phyloP scores from a whole-genome alignment of 2,113 vertebrate species.

The Notarius quadriscutis region DNA sequence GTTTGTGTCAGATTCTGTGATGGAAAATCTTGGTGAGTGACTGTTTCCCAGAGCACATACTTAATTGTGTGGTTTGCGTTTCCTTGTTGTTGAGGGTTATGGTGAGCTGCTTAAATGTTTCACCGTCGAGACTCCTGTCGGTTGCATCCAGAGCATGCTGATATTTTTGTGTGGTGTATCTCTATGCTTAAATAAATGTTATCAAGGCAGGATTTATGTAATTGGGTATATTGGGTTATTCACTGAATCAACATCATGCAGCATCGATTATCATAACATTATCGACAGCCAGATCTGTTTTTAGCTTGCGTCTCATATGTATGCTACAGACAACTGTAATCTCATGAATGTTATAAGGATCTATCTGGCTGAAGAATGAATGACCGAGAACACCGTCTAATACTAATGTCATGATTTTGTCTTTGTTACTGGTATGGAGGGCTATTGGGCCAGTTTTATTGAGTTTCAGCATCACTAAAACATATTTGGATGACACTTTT shows the following conservation, averaged over 20 bases:
- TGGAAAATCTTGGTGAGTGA: conserved; percentile 79
- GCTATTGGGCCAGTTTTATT: not conserved
- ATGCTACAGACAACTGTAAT: not conserved
- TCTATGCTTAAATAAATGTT: not conserved
- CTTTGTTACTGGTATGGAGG: not conserved
- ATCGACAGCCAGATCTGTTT: not conserved
- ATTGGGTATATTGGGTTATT: not conserved
- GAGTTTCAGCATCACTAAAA: not conserved
- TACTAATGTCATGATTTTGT: not conserved
- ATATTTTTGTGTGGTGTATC: not conserved
- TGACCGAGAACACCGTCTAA: no score
- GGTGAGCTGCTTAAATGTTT: conserved; percentile 19
- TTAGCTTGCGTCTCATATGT: not conserved
- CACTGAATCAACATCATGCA: not conserved
- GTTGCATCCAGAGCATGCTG: not conserved
- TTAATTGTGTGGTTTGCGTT: not conserved
- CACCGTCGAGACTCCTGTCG: not conserved
- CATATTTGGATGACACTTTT: not conserved
- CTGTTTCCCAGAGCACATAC: not conserved
- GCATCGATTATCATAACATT: not conserved
- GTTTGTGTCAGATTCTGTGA: conserved; percentile 72
- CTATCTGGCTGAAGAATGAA: not conserved
- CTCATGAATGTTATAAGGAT: not conserved
- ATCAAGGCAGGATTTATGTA: not conserved
- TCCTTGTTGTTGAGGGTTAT: conserved; percentile 38